Percentiles rank a stretch among this genome's conserved stretches.
phyloP scores from a whole-genome alignment of 2,797 vertebrate genomes.

The Sebastes hubbsi region DNA sequence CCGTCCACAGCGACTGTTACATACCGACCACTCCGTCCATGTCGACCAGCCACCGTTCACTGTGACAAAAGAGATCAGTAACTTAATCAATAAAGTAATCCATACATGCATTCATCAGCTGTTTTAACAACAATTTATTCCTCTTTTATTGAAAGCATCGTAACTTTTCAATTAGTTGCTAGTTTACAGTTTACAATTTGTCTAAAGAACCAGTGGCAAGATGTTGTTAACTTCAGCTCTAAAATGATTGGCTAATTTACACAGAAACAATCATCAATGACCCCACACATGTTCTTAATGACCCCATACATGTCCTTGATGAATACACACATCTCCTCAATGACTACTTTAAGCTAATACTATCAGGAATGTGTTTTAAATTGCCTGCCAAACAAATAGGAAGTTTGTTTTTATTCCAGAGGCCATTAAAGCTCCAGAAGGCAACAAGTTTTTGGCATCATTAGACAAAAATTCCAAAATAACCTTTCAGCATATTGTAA shows the following conservation, averaged over 20 bases:
- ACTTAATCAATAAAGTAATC: background rate
- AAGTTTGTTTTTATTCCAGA: background rate
- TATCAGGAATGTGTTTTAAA: background rate
- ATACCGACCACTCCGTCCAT: conserved; percentile 95
- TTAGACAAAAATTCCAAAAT: no score
- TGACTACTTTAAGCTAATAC: background rate
- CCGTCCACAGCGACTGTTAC: conserved; percentile 91
- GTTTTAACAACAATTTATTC: background rate
- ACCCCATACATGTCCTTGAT: background rate
- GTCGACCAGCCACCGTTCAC: conserved; percentile 96
- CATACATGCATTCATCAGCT: background rate
- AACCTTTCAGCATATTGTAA: no score
- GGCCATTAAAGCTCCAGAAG: background rate
- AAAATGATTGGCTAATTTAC: background rate
- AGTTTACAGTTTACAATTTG: background rate
- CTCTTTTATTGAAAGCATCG: background rate
- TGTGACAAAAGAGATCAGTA: conserved; percentile 59
- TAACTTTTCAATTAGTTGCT: background rate
- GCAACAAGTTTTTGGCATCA: no score
- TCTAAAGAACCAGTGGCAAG: background rate
- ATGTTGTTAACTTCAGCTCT: background rate
- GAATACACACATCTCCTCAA: background rate
- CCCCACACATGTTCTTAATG: background rate
- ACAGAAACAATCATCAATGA: background rate
- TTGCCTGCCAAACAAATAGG: background rate